Base-by-base conservation (phyloP, 2,113 vertebrate genomes). In the Fulica atra region DNA sequence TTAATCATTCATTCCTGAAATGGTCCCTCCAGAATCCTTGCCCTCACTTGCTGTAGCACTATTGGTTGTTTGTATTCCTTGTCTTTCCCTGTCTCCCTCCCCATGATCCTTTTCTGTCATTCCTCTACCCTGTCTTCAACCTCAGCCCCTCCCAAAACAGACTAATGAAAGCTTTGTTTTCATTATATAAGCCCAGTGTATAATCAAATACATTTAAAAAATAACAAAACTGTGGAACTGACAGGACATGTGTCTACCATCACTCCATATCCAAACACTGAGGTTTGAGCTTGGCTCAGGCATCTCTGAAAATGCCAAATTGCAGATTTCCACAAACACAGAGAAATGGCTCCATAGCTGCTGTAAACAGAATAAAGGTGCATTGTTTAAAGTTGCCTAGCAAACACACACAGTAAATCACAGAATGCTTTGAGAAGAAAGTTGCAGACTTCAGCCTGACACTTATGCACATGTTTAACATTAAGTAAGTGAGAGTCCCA, bases 241-340 rank as follows among this genome's bases (percentile, higher is more conserved):
- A 96, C 94, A 94, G 65, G 93, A 93, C 94, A 71, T 89, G 63
- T 93, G 93, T 96, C 94, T 88, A 94, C 89, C 79, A 91, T 96
- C 91, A 96, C 87, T 65, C 92, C 86, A 77, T 96, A 96, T 86
- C 92, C 93, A 97, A 96, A 97, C 79, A 94, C 87, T 96, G 94
- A 96, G 87, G 89, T 94, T 78, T 95, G 68, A 96, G 85, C 35
- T 95, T 93, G 86, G 86, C 86, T 89, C 88, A 81, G 46, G 25
- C 70, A 76, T 31, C 59, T 54, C 86, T 72, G 31, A 91, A 95
- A 96, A 95, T 50, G 80, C 73, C 92, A 95, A 88, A 93, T 35
- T 35, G 33, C 1, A 3, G 35, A 95, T 95, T 96, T 95, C 92
- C 76, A 93, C 76, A 84, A 84, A 76, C 65, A 88, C 46, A 50